Base-by-base conservation (phyloP, 2,113 vertebrate genomes). In the Pluvianellus socialis region DNA sequence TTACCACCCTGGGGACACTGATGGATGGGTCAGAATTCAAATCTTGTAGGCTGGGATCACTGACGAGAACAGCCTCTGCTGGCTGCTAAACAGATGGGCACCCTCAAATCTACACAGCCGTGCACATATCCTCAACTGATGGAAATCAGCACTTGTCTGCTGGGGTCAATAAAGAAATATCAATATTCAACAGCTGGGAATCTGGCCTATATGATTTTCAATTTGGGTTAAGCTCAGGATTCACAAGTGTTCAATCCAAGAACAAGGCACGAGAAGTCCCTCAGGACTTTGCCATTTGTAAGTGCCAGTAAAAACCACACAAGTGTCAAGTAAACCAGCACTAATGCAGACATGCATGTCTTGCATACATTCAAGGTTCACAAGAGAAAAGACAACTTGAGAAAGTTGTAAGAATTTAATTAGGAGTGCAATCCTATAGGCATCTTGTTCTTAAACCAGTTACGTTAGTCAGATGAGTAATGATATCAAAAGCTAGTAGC, bases 401-500 rank as follows among this genome's bases (percentile, higher is more conserved):
- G n/a, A 63, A 47, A 89, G 5, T 33, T 76, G 19, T 87, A 79
- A 72, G 80, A 89, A 87, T 91, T 91, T 91, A 89, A 94, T 84
- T 87, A 87, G 23, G 12, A 79, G 4, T 72, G 22, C 33, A 91
- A 79, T 87, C 55, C 44, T 91, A 58, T 53, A 72, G 27, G 15
- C 62, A 81, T 56, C 55, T 92, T 87, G 17, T 63, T 81, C 66
- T 75, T 92, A 83, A 92, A 79, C 14, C 35, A 70, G n/a, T 61
- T 95, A 79, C 0, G 1, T 55, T 89, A 81, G 44, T 59, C 0
- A 8, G 53, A 87, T 85, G 65, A 93, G 7, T 79, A 89, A 93
- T 89, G 30, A 71, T 75, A 90, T 72, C 79, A 94, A 96, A 96
- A 94, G 70, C n/a, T 61, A 89, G 89, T 92, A 91, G 80, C 65